Conservation (phyloP, 2,113 vertebrate genomes). For the Myrmecophaga tridactyla region DNA sequence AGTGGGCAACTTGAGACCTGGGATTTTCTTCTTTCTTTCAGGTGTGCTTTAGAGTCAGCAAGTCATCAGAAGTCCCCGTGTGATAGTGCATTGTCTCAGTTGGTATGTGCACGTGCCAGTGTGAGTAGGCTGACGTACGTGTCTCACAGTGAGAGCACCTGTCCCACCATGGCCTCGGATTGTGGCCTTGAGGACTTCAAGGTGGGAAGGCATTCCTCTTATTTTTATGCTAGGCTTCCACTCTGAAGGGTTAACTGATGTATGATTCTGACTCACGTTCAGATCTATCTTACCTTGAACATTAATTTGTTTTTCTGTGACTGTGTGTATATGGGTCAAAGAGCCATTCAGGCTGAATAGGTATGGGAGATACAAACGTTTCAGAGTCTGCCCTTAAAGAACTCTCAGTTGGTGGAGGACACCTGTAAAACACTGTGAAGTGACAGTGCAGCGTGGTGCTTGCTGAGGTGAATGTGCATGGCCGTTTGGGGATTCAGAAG, state of each 20-base stretch:
- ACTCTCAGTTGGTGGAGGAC: neutral
- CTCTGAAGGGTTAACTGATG: neutral
- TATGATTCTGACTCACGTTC: neutral
- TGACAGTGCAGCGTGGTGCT: neutral
- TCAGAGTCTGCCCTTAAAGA: neutral
- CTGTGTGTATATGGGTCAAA: neutral
- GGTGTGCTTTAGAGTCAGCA: constrained; percentile 71
- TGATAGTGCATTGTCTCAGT: constrained; percentile 77
- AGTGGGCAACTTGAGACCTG: neutral
- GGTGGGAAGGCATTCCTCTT: constrained; percentile 78
- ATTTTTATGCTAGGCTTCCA: neutral
- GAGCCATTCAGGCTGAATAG: neutral
- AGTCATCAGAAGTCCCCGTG: constrained; percentile 67
- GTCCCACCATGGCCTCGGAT: constrained; percentile 64
- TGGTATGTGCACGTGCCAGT: constrained; percentile 83
- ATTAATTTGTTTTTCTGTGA: neutral
- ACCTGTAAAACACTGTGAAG: neutral
- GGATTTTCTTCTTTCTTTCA: constrained; percentile 70
- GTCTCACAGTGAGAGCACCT: constrained; percentile 85
- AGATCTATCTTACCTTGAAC: neutral
- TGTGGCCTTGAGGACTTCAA: constrained; percentile 75
- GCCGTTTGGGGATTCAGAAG: neutral
- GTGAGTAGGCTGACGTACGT: constrained; percentile 92
- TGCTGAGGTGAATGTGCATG: neutral
- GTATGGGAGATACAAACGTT: neutral